Conservation (phyloP, 2,797 vertebrate genomes). For the Sternarchorhynchus goeldii region DNA sequence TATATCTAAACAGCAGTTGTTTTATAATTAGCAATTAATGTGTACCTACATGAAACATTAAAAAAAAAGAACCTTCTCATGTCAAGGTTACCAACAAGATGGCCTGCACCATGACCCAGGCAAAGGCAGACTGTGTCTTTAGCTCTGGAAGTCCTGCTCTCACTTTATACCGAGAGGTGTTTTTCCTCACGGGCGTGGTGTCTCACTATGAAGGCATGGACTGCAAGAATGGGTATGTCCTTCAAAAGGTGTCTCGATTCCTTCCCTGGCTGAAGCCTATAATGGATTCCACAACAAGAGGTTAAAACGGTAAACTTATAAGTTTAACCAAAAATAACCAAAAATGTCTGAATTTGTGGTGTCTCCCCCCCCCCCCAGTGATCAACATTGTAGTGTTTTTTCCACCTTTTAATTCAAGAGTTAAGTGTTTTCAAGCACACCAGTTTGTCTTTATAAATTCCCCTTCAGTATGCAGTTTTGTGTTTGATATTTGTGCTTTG, state of each 20-base stretch:
- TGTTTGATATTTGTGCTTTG: too few relatives aligned
- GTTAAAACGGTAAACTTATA: neutral
- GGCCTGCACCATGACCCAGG: conserved; percentile 68
- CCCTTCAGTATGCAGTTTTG: too few relatives aligned
- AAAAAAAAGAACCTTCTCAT: neutral
- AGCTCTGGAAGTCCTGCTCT: conserved; percentile 75
- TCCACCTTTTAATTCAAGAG: neutral
- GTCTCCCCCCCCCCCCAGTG: neutral
- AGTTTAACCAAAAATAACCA: neutral
- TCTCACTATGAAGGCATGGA: conserved; percentile 62
- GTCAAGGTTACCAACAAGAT: conserved; percentile 74
- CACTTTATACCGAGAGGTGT: conserved; percentile 70
- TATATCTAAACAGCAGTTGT: neutral
- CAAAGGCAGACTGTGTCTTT: conserved; percentile 71
- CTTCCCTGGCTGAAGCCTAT: conserved; percentile 69
- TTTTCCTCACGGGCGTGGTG: conserved; percentile 77
- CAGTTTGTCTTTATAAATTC: too few relatives aligned
- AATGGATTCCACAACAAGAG: conserved; percentile 52
- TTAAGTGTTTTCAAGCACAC: neutral
- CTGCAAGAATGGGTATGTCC: conserved; percentile 73
- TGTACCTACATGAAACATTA: too few relatives aligned
- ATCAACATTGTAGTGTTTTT: neutral
- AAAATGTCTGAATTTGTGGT: neutral
- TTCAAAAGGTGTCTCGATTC: conserved; percentile 77
- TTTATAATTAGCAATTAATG: neutral